Percentiles rank a stretch among this genome's conserved stretches.
Evolutionary conservation across 2,888 invertebrate species (phyloP).

Genomic region (Troides helena): DNA sequence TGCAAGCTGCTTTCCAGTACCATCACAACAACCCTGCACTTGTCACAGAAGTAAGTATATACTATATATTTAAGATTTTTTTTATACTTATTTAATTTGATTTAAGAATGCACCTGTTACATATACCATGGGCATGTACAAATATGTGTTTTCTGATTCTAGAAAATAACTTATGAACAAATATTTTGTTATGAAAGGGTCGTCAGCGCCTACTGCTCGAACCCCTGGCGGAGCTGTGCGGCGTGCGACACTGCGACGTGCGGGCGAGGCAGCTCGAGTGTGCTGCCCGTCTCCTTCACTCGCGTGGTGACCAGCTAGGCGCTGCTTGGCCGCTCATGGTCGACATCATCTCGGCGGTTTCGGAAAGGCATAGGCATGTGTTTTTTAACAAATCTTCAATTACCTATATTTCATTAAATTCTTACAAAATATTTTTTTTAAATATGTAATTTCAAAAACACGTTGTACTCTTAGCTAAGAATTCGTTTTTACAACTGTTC

Average conservation of each 20-base stretch:
- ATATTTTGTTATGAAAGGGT: conserved; percentile 39
- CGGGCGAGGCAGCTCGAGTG: conserved; percentile 97
- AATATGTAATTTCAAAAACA: too few species aligned
- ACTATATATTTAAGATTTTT: too few species aligned
- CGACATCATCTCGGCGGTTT: conserved; percentile 96
- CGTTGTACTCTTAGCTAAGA: too few species aligned
- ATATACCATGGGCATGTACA: too few species aligned
- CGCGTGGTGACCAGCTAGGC: conserved; percentile 92
- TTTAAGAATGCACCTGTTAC: too few species aligned
- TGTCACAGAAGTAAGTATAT: conserved; percentile 86
- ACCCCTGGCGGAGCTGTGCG: conserved; percentile 94
- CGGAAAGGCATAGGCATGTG: conserved; percentile 91
- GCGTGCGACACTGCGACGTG: conserved; percentile 95
- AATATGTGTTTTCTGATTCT: too few species aligned
- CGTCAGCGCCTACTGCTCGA: conserved; percentile 92
- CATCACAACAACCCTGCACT: conserved; percentile 91
- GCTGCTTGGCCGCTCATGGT: conserved; percentile 98
- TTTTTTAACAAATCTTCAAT: too few species aligned
- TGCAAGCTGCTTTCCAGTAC: conserved; percentile 93
- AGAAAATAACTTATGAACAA: neutral
- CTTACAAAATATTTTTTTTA: too few species aligned
- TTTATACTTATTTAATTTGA: too few species aligned
- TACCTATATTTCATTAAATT: too few species aligned
- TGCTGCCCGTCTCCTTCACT: conserved; percentile 94
- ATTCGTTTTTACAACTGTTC: conserved; percentile 18